Base-by-base conservation (phyloP, 2,113 vertebrate genomes). In the Motacilla alba region DNA sequence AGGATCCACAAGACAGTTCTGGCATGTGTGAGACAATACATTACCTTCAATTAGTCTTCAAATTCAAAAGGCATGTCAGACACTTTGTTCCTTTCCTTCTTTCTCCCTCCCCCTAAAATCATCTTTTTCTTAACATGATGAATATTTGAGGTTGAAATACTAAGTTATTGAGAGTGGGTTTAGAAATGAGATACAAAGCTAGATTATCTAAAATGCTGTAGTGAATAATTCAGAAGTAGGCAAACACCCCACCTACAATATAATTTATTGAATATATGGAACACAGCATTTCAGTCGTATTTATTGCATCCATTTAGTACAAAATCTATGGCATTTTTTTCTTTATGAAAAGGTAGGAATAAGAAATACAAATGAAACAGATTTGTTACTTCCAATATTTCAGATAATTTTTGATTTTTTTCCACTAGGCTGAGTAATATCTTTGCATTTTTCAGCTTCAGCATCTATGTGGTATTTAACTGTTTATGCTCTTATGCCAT, bases 221-320 rank as follows among this genome's bases (percentile, higher is more conserved):
- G 53, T 90, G 89, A 90, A 93, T 91, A 95, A 95, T 93, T 94
- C 49, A 90, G 39, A 83, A 90, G 87, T 74, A 69, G 37, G 70
- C 78, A 96, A 96, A 96, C 81, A 91, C 30, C 18, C 35, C 55
- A 91, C 59, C 78, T 83, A 88, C 70, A 84, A 63, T 21, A 69
- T 83, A 30, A 90, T 85, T 93, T 88, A 96, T 83, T 95, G 88
- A 87, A 79, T 74, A 88, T 22, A 86, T 3, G n/a, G 84, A 73
- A 80, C 35, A 53, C 21, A 69, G 62, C 0, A 2, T 50, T 64
- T 79, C 70, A 69, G 78, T 55, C 30, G 2, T 31, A 66, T 46
- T 47, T 59, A 35, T n/a, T 63, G 26, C 74, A 79, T 39, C 66
- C 67, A 68, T 55, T 85, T 39, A 74, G 70, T n/a, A 79, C 17